phyloP scores from a whole-genome alignment of 2,888 invertebrate genomes.

The Caenorhabditis sp. region DNA sequence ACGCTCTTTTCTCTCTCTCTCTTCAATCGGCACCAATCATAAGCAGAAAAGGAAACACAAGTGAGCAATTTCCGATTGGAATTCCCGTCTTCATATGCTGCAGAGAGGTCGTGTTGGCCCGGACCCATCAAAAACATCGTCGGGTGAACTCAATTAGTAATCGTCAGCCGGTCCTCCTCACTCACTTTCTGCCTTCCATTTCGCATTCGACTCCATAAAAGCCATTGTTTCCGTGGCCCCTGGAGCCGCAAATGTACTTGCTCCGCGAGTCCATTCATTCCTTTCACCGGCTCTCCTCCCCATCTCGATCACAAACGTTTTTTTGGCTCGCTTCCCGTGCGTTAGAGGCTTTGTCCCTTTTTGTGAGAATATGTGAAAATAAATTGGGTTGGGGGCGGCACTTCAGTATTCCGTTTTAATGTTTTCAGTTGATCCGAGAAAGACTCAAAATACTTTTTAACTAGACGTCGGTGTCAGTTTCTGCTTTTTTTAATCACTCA shows the following conservation, averaged over 20 bases:
- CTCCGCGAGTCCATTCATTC: slow-evolving; percentile 41
- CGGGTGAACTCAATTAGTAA: slow-evolving; percentile 39
- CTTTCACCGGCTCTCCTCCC: slow-evolving; percentile 33
- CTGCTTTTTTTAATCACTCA: no score
- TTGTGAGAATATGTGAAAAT: slow-evolving; percentile 1
- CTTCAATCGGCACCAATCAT: neutral
- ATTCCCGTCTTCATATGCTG: neutral
- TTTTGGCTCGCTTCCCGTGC: slow-evolving; percentile 25
- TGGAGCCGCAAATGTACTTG: slow-evolving; percentile 30
- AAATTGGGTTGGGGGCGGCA: no score
- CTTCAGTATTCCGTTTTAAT: no score
- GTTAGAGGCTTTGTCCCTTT: slow-evolving; percentile 31
- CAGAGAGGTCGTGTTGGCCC: neutral
- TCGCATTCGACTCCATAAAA: slow-evolving; percentile 47
- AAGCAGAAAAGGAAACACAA: neutral
- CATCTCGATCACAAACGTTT: slow-evolving; percentile 51
- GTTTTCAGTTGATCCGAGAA: neutral
- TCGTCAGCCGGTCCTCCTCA: slow-evolving; percentile 16
- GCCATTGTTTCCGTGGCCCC: slow-evolving; percentile 35
- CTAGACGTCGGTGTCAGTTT: no score
- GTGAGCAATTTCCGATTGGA: slow-evolving; percentile 7
- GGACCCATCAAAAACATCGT: slow-evolving; percentile 3
- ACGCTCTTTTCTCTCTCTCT: neutral
- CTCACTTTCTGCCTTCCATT: slow-evolving; percentile 26
- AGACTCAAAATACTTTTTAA: neutral